A percentile compares a stretch with the other conserved stretches of the same genome.
phyloP scores from a whole-genome alignment of 2,797 vertebrate species.

The Semaprochilodus insignis region DNA sequence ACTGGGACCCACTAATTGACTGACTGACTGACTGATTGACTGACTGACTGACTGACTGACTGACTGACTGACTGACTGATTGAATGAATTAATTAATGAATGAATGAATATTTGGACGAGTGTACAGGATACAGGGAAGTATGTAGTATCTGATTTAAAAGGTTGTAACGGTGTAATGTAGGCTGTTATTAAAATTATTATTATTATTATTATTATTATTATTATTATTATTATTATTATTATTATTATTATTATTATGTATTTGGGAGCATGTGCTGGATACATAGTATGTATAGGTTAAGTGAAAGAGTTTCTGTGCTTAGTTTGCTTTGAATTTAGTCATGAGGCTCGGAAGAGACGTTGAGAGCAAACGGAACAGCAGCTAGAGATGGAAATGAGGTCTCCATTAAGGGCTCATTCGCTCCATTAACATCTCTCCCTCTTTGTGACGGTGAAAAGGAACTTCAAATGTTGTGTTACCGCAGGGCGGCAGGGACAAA shows the following conservation, averaged over 20 bases:
- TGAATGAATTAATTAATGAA: too few species aligned
- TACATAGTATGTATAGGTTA: too few species aligned
- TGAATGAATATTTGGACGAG: too few species aligned
- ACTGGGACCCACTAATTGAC: not conserved
- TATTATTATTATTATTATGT: not conserved
- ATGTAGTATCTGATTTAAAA: too few species aligned
- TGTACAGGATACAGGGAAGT: too few species aligned
- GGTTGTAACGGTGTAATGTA: too few species aligned
- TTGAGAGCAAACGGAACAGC: constrained; percentile 40
- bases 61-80: too few species aligned
- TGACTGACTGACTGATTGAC: not conserved
- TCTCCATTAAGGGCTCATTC: constrained; percentile 47
- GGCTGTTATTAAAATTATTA: too few species aligned
- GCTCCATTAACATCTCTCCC: constrained; percentile 55
- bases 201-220: too few species aligned
- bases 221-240: not conserved
- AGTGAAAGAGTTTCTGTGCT: not conserved
- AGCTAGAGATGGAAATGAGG: constrained; percentile 45
- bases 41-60: not conserved
- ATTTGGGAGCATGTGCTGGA: too few species aligned
- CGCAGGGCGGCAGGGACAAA: constrained; percentile 50
- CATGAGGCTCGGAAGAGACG: not conserved
- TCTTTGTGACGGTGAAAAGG: constrained; percentile 51
- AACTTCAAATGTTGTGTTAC: constrained; percentile 56
- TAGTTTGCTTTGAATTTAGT: constrained; percentile 6